Evolutionary conservation across 2,113 vertebrate species (phyloP).

Genomic region (Menidia beryllina): DNA sequence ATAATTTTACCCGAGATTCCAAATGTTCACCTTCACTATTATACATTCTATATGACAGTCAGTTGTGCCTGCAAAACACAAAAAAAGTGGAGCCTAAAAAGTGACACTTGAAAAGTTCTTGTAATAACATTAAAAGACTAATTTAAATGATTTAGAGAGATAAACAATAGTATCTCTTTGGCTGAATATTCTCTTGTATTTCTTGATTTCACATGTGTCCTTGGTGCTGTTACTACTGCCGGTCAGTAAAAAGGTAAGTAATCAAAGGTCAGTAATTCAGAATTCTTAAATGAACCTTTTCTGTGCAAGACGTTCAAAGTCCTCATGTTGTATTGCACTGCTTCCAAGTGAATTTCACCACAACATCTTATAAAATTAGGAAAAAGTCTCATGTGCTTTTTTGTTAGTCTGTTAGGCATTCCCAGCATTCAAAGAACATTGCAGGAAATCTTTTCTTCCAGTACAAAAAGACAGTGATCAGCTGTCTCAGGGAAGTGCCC

Average conservation of each 20-base stretch:
- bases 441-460: neutral
- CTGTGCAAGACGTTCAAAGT: neutral
- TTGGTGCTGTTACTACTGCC: neutral
- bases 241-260: no score
- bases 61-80: conserved; percentile 9
- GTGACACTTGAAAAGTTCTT: conserved; percentile 21
- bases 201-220: neutral
- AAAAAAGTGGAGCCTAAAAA: conserved; percentile 29
- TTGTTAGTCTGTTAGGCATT: conserved; percentile 10
- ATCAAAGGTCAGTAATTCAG: neutral
- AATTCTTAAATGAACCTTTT: neutral
- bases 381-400: neutral
- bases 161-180: neutral
- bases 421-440: neutral
- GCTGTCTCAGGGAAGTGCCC: conserved; percentile 79
- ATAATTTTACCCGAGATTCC: neutral
- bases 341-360: neutral
- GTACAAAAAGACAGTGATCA: neutral
- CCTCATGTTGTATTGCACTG: neutral
- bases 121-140: neutral
- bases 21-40: conserved; percentile 10
- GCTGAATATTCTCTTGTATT: neutral
- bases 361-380: neutral
- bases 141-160: neutral
- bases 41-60: conserved; percentile 9